Conservation (phyloP, 1,140 invertebrate species). For the Teleogryllus occipitalis region DNA sequence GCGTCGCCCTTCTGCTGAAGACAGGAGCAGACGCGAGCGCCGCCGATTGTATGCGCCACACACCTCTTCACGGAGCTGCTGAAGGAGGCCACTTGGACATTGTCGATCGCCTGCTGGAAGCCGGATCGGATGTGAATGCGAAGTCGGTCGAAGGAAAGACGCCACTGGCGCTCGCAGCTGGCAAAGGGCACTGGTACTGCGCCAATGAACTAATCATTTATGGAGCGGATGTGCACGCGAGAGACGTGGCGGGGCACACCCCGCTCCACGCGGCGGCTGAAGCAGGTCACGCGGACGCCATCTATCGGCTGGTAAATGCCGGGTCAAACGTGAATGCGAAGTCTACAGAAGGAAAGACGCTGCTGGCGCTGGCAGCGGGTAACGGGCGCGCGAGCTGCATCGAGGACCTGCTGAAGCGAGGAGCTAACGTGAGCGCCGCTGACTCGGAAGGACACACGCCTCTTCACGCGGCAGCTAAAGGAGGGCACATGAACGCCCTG, state of each 20-base stretch:
- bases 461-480: too few relatives aligned
- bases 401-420: too few relatives aligned
- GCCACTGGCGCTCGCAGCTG: constrained; percentile 41
- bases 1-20: constrained; percentile 50
- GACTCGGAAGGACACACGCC: too few relatives aligned
- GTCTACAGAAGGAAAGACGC: constrained; percentile 39
- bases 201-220: too few relatives aligned
- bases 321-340: not conserved
- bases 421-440: too few relatives aligned
- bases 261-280: not conserved
- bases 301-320: not conserved
- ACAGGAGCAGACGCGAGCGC: constrained; percentile 57
- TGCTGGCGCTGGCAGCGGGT: constrained; percentile 55
- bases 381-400: too few relatives aligned
- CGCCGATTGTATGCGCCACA: constrained; percentile 60
- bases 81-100: constrained; percentile 29
- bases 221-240: constrained; percentile 19
- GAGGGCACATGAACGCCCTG: too few relatives aligned
- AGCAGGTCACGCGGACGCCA: not conserved
- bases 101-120: constrained; percentile 46
- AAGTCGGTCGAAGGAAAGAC: constrained; percentile 27
- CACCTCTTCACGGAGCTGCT: constrained; percentile 34
- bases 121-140: constrained; percentile 49
- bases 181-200: too few relatives aligned
- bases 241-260: not conserved